A percentile compares a stretch with the other conserved stretches of the same genome.
These are phyloP conservation scores for Setophaga kirtlandii DNA, from an alignment of 2,113 vertebrate species.

Conservation along the genomic window DNA sequence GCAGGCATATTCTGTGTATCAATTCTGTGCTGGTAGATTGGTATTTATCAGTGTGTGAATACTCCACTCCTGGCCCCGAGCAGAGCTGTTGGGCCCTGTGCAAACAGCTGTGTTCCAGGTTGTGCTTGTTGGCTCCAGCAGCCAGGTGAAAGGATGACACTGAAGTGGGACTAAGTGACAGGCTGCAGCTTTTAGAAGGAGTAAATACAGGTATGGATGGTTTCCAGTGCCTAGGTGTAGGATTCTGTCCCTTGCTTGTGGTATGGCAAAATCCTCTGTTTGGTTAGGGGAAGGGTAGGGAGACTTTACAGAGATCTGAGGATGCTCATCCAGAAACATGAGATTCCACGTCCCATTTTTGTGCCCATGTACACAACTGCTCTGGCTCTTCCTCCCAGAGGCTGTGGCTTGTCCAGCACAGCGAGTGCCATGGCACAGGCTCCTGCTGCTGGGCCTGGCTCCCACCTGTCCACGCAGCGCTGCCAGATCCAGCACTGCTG, in stretches of 20 bases:
- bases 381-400: neutral
- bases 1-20: neutral
- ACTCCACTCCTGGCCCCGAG: neutral
- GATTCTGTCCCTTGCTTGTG: neutral
- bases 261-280: neutral
- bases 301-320: neutral
- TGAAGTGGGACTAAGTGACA: neutral
- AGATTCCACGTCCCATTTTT: neutral
- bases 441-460: neutral
- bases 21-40: neutral
- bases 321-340: neutral
- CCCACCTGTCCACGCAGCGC: accelerated
- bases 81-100: neutral
- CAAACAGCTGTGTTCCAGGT: neutral
- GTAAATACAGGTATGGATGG: neutral
- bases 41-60: neutral
- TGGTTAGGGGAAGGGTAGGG: neutral
- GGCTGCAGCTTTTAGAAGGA: neutral
- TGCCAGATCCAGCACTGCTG: neutral
- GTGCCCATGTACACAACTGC: neutral
- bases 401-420: neutral
- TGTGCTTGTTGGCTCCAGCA: neutral
- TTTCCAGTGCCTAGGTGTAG: neutral
- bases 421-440: neutral
- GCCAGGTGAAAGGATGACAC: conserved; percentile 15